These are phyloP conservation scores for Heteromurus nitidus DNA, from an alignment of 2,888 invertebrate genomes.

Conservation along the genomic window DNA sequence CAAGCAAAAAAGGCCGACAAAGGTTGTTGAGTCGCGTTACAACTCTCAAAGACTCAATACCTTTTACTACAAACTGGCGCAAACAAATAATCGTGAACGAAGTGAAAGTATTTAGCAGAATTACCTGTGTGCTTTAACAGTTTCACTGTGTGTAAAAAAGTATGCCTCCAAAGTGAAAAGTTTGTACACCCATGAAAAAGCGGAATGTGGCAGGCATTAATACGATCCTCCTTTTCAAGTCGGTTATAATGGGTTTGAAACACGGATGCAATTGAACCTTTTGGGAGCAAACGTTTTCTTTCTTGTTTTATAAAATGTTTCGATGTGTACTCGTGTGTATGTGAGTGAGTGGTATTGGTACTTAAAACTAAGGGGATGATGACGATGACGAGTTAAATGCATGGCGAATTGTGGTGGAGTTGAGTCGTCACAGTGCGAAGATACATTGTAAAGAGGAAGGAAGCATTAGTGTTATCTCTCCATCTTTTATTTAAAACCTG, in stretches of 20 bases:
- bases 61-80: too few species aligned
- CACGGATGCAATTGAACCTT: slow-evolving; percentile 32
- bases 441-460: too few species aligned
- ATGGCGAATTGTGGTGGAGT: too few species aligned
- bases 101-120: slow-evolving; percentile 45
- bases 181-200: slow-evolving; percentile 17
- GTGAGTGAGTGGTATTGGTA: too few species aligned
- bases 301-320: too few species aligned
- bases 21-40: too few species aligned
- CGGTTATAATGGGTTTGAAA: slow-evolving; percentile 25
- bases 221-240: slow-evolving; percentile 31
- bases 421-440: too few species aligned
- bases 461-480: slow-evolving; percentile 23
- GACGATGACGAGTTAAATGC: too few species aligned
- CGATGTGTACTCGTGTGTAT: too few species aligned
- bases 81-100: not conserved
- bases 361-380: too few species aligned
- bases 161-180: not conserved
- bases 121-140: slow-evolving; percentile 24
- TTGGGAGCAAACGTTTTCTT: not conserved
- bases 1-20: too few species aligned
- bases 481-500: slow-evolving; percentile 11
- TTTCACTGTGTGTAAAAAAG: slow-evolving; percentile 3
- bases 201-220: not conserved
- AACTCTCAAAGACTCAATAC: too few species aligned